These are phyloP conservation scores for Sphaerophoria taeniata DNA, from an alignment of 2,888 invertebrate genomes.

Conservation along the genomic window DNA sequence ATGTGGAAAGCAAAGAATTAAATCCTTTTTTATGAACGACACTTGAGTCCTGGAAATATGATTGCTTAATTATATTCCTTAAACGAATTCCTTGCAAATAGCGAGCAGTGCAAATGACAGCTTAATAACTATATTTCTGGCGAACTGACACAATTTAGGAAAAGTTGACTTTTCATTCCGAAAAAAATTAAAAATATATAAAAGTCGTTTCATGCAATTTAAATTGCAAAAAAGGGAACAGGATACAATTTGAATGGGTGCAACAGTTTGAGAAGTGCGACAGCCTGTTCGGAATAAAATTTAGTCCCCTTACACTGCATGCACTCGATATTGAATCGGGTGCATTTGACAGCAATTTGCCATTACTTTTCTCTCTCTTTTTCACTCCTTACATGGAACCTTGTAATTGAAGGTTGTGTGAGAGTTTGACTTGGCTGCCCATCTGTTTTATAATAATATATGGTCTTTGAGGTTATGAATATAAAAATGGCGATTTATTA, in stretches of 20 bases:
- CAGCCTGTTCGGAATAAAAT: conserved; percentile 3
- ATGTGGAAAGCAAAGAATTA: too few relatives aligned
- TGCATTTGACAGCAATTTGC: conserved; percentile 63
- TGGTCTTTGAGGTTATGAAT: conserved; percentile 11
- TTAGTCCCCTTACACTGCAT: too few relatives aligned
- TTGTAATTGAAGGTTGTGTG: conserved; percentile 41
- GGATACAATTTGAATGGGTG: not conserved
- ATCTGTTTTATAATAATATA: conserved; percentile 24
- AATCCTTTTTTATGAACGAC: too few relatives aligned
- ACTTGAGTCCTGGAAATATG: not conserved
- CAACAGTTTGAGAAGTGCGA: conserved; percentile 31
- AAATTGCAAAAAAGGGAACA: not conserved
- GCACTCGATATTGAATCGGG: conserved; percentile 7
- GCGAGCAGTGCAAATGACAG: not conserved
- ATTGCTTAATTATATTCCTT: not conserved
- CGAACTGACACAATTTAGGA: not conserved
- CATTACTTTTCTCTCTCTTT: conserved; percentile 17
- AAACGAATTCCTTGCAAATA: not conserved
- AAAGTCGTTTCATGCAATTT: not conserved
- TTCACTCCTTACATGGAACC: not conserved
- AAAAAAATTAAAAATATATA: not conserved
- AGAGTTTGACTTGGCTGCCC: conserved; percentile 24
- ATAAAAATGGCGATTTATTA: not conserved
- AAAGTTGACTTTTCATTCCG: not conserved
- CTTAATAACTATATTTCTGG: not conserved